Evolutionary conservation across 2,797 vertebrate species (phyloP).

Genomic region (Halcyon badia): DNA sequence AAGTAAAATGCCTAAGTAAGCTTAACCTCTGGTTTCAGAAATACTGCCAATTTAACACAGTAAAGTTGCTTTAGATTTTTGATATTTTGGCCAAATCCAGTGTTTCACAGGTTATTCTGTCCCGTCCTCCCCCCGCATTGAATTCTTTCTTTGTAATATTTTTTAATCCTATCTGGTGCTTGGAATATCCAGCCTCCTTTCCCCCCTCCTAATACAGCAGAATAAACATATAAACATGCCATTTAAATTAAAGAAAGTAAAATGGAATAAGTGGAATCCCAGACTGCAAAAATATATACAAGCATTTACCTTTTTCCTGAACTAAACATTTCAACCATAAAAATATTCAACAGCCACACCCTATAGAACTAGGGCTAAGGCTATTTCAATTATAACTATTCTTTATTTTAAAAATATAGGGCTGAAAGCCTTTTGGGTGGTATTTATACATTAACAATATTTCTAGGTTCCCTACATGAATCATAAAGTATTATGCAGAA

Average conservation of each 20-base stretch:
- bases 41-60: constrained; percentile 45
- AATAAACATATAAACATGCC: constrained; percentile 79
- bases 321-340: constrained; percentile 86
- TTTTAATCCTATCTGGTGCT: constrained; percentile 71
- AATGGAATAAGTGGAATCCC: constrained; percentile 76
- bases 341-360: constrained; percentile 86
- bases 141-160: constrained; percentile 47
- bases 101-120: constrained; percentile 21
- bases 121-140: not conserved
- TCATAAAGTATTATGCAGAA: constrained; percentile 80
- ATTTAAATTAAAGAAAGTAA: constrained; percentile 83
- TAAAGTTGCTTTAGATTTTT: constrained; percentile 55
- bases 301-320: constrained; percentile 82
- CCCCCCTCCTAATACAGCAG: constrained; percentile 77
- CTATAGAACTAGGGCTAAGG: constrained; percentile 88
- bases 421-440: constrained; percentile 83
- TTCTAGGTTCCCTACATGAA: constrained; percentile 79
- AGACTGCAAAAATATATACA: constrained; percentile 86
- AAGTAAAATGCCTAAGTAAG: constrained; percentile 59
- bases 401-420: constrained; percentile 89
- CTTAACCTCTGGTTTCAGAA: constrained; percentile 59
- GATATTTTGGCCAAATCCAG: constrained; percentile 40
- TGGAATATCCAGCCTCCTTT: constrained; percentile 84
- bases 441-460: constrained; percentile 84
- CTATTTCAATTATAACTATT: constrained; percentile 85